These are phyloP conservation scores for Antechinus flavipes DNA, from an alignment of 2,113 vertebrate genomes.

Conservation along the genomic window DNA sequence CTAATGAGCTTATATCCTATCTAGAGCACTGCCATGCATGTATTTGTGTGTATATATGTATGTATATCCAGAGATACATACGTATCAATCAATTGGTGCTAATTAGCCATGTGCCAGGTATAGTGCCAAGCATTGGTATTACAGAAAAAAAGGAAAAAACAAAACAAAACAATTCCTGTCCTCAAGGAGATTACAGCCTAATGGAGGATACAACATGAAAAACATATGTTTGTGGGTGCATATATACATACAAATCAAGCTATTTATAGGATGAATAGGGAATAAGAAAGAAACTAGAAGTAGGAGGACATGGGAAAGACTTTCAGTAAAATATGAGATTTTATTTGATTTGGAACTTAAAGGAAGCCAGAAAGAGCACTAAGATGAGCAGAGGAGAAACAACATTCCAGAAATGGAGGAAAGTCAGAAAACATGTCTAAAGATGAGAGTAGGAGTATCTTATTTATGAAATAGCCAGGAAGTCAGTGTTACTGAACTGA, in stretches of 20 bases:
- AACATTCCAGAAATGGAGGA: not conserved
- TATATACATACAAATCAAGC: not conserved
- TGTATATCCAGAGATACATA: not conserved
- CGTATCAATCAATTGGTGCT: not conserved
- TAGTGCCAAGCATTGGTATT: not conserved
- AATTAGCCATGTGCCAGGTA: not conserved
- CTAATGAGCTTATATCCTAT: not conserved
- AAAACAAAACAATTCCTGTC: not conserved
- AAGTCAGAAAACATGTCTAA: not conserved
- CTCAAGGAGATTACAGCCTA: not conserved
- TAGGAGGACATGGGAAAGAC: not conserved
- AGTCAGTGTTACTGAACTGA: not conserved
- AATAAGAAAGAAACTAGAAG: not conserved
- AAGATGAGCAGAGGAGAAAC: not conserved
- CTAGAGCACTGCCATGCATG: not conserved
- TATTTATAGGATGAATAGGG: not conserved
- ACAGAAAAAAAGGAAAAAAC: not conserved
- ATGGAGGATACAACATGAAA: no score
- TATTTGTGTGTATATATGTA: not conserved
- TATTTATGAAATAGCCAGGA: not conserved
- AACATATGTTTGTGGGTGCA: not conserved
- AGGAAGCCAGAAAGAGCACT: not conserved
- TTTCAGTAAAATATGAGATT: not conserved
- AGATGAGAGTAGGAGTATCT: not conserved
- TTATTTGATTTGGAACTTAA: not conserved